A percentile compares a stretch with the other conserved stretches of the same genome.
These are phyloP conservation scores for Theristicus caerulescens DNA, from an alignment of 2,113 vertebrate genomes.

Conservation along the genomic window DNA sequence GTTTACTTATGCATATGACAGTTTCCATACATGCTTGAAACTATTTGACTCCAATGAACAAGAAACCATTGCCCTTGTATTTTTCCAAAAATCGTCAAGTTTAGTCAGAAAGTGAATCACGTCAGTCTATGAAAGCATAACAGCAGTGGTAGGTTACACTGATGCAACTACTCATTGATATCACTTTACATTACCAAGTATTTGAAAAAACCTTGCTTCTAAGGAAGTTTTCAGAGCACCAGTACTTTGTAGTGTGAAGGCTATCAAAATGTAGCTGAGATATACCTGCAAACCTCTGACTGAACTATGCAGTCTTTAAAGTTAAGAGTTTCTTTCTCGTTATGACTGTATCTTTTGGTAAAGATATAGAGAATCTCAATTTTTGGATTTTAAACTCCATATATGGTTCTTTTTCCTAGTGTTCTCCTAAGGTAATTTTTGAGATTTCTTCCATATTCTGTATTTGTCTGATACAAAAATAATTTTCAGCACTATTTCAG, in stretches of 20 bases:
- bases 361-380: not conserved
- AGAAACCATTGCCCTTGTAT: not conserved
- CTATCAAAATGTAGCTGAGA: not conserved
- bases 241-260: not conserved
- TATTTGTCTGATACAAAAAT: not conserved
- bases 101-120: not conserved
- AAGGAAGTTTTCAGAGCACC: not conserved
- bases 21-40: not conserved
- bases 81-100: not conserved
- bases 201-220: not conserved
- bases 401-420: not conserved
- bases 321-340: not conserved
- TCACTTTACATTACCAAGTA: not conserved
- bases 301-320: not conserved
- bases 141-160: not conserved
- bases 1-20: not conserved
- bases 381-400: not conserved
- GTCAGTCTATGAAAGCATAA: not conserved
- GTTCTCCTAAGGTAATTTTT: not conserved
- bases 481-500: not conserved
- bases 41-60: not conserved
- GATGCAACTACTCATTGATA: not conserved
- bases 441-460: not conserved
- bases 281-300: not conserved
- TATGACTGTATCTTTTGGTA: not conserved